Evolutionary conservation across 2,113 vertebrate genomes (phyloP), one percentile per base, ranked within the genome.

Genomic region (Laterallus jamaicensis): DNA sequence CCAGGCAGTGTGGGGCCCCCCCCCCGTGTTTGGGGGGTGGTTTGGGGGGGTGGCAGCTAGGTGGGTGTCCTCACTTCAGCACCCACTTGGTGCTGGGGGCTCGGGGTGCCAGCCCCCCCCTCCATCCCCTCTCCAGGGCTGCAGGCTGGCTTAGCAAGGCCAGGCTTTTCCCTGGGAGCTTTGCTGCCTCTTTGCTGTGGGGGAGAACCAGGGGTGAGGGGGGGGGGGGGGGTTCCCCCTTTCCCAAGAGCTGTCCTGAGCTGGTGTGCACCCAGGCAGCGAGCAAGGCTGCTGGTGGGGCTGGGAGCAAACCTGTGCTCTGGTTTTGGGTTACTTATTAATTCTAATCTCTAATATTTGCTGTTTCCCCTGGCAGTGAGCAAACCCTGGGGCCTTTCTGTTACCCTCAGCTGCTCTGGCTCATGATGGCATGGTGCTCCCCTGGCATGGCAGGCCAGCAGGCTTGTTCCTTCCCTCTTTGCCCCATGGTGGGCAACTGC

Each of bases 361-460:
- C 24, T 13, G 67, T 67, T 63, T 63, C 14, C 9, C 11, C 25
- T 37, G 42, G 59, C 69, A 19, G 13, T 7, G 25, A 12, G 26
- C 18, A 47, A 54, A 22, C 5, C 64, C 12, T 1, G 62, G 26
- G 22, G 29, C 12, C 2, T 50, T 16, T 26, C 6, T 20, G 5
- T 25, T n/a, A 7, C 19, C 5, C 19, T 69, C 13, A 10, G 29
- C 9, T 10, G 32, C 50, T 78, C 25, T 10, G 1, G 2, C 8
- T 15, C 9, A 39, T 10, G 39, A 39, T 39, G 39, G 39, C 39
- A 8, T 12, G 63, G 4, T 2, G 31, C 54, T 52, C 16, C 5
- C 1, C 40, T 16, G 2, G n/a, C 1, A 4, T 58, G 2, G 0
- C 9, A 9, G 0, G 35, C 0, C 29, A 2, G 0, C 0, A 44